Evolutionary conservation across 2,888 invertebrate species (phyloP).

Genomic region (Lumbricus terrestris): DNA sequence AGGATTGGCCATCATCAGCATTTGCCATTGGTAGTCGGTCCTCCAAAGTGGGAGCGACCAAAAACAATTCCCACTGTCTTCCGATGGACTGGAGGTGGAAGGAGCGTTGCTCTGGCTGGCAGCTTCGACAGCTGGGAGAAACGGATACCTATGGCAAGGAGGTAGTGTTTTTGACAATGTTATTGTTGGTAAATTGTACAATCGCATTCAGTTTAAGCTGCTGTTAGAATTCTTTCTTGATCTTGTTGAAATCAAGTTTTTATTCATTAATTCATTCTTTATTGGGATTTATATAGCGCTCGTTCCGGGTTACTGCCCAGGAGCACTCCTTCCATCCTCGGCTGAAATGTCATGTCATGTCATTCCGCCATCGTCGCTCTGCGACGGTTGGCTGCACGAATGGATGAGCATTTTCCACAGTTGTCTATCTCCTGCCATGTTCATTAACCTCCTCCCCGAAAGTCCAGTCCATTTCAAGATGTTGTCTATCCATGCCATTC

Average conservation of each 20-base stretch:
- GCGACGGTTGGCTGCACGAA: too few relatives aligned
- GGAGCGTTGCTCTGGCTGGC: constrained; percentile 18
- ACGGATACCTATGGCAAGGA: constrained; percentile 21
- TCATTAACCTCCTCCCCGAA: too few relatives aligned
- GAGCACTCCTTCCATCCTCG: too few relatives aligned
- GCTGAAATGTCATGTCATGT: too few relatives aligned
- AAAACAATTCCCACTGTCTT: constrained; percentile 28
- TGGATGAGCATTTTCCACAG: too few relatives aligned
- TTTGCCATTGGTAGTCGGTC: not conserved
- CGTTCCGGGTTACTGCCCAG: too few relatives aligned
- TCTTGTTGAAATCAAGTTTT: not conserved
- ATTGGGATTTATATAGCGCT: too few relatives aligned
- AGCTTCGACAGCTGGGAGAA: constrained; percentile 26
- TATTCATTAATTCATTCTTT: not conserved
- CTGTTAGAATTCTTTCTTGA: not conserved
- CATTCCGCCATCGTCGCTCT: too few relatives aligned
- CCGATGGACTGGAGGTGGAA: constrained; percentile 26
- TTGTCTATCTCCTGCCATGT: too few relatives aligned
- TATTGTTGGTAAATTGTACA: not conserved
- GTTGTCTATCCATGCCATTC: too few relatives aligned
- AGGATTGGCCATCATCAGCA: not conserved
- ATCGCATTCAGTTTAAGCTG: not conserved
- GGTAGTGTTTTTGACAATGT: not conserved
- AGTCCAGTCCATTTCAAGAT: too few relatives aligned
- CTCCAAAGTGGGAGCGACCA: not conserved